Evolutionary conservation across 2,888 invertebrate species (phyloP), one percentile per base, ranked within the genome.

Genomic region (Cryptocephalus moraei): DNA sequence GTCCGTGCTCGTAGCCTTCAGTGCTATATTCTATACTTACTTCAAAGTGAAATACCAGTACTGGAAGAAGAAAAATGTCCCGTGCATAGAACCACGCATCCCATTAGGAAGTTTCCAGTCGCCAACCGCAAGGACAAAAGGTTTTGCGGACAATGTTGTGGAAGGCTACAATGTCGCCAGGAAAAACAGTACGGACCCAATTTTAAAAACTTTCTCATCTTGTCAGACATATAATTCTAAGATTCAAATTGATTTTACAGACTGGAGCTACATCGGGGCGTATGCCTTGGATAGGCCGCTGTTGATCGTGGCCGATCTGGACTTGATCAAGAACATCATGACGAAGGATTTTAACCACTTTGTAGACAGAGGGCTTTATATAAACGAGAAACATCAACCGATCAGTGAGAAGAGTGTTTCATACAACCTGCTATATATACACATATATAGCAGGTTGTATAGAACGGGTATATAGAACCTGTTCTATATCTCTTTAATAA

Each of bases 341-440:
- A 73, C 75, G 38, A 76, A 73, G 52, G 80, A 82, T 56, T 82
- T 80, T 52, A 45, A 46, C 11, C 42, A 50, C 41, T 82, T 83
- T 22, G 42, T 39, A 1, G 46, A 46, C 33, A 42, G 46, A 43
- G 46, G 46, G 8, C 8, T 32, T 2, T 46, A 42, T 12, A 31
- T 12, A 9, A 46, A 46, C 33, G 46, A 46, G 9, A 43, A 46
- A 38, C 32, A 32, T 32, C 42, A 46, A 22, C 46, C 46, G 9
- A 10, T 46, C 13, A 38, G 46, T 46, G 43, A 43, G 46, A 22
- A 22, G 22, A 4, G 22, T 22, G 22, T 22, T 6, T 36, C 2
- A 11, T 36, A 4, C 2, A 11, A 36, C 12, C 6, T 36, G 3
- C 36, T 36, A 6, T 4, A 36, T 4, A 36, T 2, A 36, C 6